Evolutionary conservation across 1,140 invertebrate species (phyloP).

Genomic region (Acarapis woodi): DNA sequence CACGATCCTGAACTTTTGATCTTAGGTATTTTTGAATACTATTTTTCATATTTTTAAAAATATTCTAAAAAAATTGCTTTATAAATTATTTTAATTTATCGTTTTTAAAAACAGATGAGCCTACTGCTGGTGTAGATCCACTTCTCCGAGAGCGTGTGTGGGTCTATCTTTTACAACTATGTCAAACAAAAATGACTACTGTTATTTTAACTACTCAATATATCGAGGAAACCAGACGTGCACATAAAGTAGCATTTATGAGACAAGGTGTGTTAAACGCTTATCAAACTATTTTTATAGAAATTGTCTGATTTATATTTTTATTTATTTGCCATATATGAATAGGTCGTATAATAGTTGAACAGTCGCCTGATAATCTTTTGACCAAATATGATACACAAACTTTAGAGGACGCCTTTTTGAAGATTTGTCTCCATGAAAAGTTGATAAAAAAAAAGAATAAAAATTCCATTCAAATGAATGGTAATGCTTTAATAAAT

Average conservation of each 20-base stretch:
- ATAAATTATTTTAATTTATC: no score
- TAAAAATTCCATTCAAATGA: background rate
- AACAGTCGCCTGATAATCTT: background rate
- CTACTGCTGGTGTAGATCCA: conserved; percentile 17
- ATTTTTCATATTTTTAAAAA: no score
- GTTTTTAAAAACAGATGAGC: no score
- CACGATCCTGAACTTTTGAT: conserved; percentile 22
- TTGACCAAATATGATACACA: background rate
- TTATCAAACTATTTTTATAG: no score
- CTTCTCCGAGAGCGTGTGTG: conserved; percentile 59
- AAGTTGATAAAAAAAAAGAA: background rate
- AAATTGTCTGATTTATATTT: no score
- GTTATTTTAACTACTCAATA: conserved; percentile 21
- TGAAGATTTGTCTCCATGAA: conserved; percentile 3
- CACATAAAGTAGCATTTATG: conserved; percentile 19
- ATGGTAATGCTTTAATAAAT: background rate
- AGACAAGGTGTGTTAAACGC: conserved; percentile 11
- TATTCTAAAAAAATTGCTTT: no score
- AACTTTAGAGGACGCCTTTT: conserved; percentile 6
- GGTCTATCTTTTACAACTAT: conserved; percentile 55
- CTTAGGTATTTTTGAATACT: no score
- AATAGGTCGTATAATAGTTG: conserved; percentile 1
- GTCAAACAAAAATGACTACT: conserved; percentile 27
- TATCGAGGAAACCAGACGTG: conserved; percentile 19
- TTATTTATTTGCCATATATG: no score